phyloP scores from a whole-genome alignment of 2,888 invertebrate genomes.

The Chymomyza fuscimana region DNA sequence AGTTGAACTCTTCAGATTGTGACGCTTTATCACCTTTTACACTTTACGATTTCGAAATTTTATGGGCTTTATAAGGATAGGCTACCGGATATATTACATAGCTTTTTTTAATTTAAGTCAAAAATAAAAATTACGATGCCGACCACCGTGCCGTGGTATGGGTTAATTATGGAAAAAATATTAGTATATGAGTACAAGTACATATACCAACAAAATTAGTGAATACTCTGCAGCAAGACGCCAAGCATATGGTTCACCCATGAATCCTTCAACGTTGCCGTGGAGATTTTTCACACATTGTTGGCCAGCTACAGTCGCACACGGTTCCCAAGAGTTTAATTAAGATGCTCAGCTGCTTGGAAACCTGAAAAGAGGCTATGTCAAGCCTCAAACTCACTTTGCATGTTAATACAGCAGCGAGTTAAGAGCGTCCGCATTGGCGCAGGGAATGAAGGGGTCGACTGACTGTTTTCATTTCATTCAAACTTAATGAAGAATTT shows the following conservation, averaged over 20 bases:
- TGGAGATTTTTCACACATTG: constrained; percentile 61
- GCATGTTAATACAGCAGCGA: constrained; percentile 25
- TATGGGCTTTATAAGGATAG: no score
- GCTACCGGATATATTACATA: no score
- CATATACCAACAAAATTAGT: constrained; percentile 60
- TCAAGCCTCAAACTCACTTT: constrained; percentile 37
- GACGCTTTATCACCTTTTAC: no score
- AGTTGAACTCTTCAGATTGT: no score
- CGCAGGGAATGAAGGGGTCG: constrained; percentile 3
- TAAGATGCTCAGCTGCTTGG: constrained; percentile 50
- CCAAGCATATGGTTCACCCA: constrained; percentile 25
- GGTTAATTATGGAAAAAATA: constrained; percentile 55
- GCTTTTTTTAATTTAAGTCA: no score
- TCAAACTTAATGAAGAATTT: constrained; percentile 74
- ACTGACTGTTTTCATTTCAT: constrained; percentile 61
- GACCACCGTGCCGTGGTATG: constrained; percentile 2
- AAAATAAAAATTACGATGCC: no score
- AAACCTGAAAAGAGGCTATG: background rate
- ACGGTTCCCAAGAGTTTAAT: constrained; percentile 64
- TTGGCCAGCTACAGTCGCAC: constrained; percentile 35
- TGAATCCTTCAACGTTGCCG: constrained; percentile 38
- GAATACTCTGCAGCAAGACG: constrained; percentile 33
- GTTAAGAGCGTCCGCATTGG: background rate
- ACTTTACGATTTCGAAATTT: no score
- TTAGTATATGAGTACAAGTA: background rate